These are phyloP conservation scores for Dinothrombium tinctorium DNA, from an alignment of 1,140 invertebrate genomes.

Conservation along the genomic window DNA sequence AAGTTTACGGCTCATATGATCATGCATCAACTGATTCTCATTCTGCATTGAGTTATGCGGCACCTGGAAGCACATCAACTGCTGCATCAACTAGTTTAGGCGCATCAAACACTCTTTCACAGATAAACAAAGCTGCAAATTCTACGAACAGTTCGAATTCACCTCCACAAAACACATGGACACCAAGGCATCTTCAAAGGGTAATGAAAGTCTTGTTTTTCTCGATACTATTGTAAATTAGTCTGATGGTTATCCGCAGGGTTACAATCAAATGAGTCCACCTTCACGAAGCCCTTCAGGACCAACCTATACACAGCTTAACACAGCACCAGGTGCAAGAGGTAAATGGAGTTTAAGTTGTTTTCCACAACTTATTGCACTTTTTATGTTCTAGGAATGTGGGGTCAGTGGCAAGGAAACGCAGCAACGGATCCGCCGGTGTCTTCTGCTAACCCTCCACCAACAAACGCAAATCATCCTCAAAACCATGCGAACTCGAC, in stretches of 20 bases:
- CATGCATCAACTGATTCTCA: slow-evolving; percentile 21
- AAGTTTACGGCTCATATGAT: slow-evolving; percentile 40
- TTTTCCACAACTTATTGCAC: background rate
- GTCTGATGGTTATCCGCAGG: slow-evolving; percentile 15
- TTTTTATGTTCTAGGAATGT: slow-evolving; percentile 25
- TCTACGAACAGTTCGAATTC: slow-evolving; percentile 12
- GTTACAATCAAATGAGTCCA: slow-evolving; percentile 53
- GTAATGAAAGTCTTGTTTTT: slow-evolving; percentile 10
- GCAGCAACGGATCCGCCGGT: slow-evolving; percentile 22
- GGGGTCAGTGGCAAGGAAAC: slow-evolving; percentile 36
- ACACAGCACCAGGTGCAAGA: slow-evolving; percentile 24
- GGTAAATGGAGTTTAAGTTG: slow-evolving; percentile 16
- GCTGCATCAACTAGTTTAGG: slow-evolving; percentile 19
- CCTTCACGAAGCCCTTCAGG: slow-evolving; percentile 43
- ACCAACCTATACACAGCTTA: slow-evolving; percentile 57
- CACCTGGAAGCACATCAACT: slow-evolving; percentile 30
- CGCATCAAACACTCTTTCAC: slow-evolving; percentile 8
- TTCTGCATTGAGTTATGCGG: slow-evolving; percentile 17
- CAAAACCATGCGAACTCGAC: slow-evolving; percentile 1
- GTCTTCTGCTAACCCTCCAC: slow-evolving; percentile 19
- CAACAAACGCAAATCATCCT: slow-evolving; percentile 13
- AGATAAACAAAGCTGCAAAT: slow-evolving; percentile 15
- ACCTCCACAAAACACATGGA: slow-evolving; percentile 15
- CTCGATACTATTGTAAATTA: slow-evolving; percentile 21
- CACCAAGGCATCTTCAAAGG: slow-evolving; percentile 14